A percentile compares a stretch with the other conserved stretches of the same genome.
These are phyloP conservation scores for Chaunax sp. DNA, from an alignment of 2,797 vertebrate genomes.

Conservation along the genomic window DNA sequence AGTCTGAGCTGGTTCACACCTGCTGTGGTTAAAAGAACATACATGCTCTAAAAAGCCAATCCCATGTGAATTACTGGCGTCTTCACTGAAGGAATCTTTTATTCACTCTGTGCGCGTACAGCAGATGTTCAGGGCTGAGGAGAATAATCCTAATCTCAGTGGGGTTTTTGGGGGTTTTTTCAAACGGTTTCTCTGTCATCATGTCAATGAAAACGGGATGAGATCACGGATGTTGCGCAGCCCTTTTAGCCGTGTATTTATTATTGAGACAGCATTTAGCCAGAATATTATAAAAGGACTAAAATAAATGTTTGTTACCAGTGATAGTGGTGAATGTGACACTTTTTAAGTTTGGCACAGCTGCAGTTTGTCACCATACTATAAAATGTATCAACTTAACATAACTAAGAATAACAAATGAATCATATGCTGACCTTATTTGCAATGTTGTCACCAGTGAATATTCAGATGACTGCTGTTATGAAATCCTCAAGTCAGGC, in stretches of 20 bases:
- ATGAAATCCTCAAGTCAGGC: conserved; percentile 11
- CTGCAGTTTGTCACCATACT: no score
- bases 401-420: neutral
- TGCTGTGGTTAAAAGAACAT: conserved; percentile 75
- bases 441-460: conserved; percentile 1
- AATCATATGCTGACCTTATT: neutral
- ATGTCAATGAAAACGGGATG: conserved; percentile 55
- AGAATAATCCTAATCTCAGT: conserved; percentile 80
- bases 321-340: neutral
- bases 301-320: neutral
- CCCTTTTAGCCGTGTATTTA: conserved; percentile 25
- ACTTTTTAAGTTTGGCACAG: conserved; percentile 11
- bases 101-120: conserved; percentile 50
- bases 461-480: conserved; percentile 8
- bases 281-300: neutral
- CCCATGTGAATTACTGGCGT: conserved; percentile 44
- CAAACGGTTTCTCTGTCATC: conserved; percentile 52
- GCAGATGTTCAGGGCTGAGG: conserved; percentile 62
- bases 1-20: conserved; percentile 71
- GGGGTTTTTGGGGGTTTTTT: neutral
- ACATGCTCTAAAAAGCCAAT: conserved; percentile 59
- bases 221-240: conserved; percentile 56
- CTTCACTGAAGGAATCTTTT: conserved; percentile 40
- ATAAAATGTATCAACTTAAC: conserved; percentile 12
- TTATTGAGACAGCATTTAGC: conserved; percentile 14